phyloP scores from a whole-genome alignment of 2,113 vertebrate genomes.

The Uropsilus gracilis region DNA sequence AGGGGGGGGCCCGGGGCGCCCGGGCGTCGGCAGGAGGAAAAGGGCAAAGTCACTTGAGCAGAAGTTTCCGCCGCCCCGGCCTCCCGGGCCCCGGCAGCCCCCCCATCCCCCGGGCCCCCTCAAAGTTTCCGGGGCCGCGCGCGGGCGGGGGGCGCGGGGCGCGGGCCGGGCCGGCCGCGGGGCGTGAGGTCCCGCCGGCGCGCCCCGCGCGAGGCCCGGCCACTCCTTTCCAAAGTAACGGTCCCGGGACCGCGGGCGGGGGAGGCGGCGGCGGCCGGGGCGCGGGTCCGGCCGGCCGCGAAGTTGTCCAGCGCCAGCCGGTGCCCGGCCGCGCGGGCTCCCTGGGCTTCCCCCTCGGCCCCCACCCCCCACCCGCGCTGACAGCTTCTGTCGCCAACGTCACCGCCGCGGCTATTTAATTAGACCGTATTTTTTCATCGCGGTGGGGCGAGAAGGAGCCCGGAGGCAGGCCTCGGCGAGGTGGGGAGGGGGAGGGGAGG shows the following conservation, averaged over 20 bases:
- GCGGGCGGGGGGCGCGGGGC: conserved; percentile 35
- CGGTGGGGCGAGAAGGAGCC: conserved; percentile 81
- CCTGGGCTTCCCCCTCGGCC: conserved; percentile 79
- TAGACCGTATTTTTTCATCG: conserved; percentile 93
- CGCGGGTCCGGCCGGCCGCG: conserved; percentile 83
- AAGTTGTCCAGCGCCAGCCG: conserved; percentile 89
- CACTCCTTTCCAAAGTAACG: conserved; percentile 83
- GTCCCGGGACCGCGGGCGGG: conserved; percentile 81
- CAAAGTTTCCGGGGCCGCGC: background rate
- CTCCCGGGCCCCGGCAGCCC: background rate
- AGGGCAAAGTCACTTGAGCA: conserved; percentile 65
- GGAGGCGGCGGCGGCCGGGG: conserved; percentile 67
- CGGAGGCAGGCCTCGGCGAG: conserved; percentile 87
- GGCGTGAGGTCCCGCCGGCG: background rate
- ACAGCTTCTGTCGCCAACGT: conserved; percentile 91
- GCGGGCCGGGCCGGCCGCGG: background rate
- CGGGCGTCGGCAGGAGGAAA: background rate
- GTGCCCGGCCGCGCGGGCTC: conserved; percentile 76
- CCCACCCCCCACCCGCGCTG: conserved; percentile 83
- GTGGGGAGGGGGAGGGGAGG: conserved; percentile 86
- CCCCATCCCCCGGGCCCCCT: conserved; percentile 41
- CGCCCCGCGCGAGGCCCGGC: background rate
- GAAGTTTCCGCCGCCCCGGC: conserved; percentile 66
- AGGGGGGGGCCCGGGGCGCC: background rate
- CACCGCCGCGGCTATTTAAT: conserved; percentile 94